Evolutionary conservation across 92 coral and sea anemone species (phyloP).

Genomic region (Chrysogorgia sp.): DNA sequence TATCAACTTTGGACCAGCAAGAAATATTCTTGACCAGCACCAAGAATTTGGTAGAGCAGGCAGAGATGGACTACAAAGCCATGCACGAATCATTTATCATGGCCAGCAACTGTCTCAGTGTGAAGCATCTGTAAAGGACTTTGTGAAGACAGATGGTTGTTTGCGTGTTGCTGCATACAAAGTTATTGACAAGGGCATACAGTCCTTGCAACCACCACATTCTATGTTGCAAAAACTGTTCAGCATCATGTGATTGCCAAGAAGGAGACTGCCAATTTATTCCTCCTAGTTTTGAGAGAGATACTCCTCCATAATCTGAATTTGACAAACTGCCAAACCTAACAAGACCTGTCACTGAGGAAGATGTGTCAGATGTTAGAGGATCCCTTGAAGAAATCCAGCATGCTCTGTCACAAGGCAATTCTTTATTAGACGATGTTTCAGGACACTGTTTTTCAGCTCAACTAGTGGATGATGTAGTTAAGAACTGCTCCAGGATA

Average conservation of each 20-base stretch:
- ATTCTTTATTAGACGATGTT: slow-evolving; percentile 12
- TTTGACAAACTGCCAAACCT: not conserved
- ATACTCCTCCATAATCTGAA: slow-evolving; percentile 17
- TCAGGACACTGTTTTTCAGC: slow-evolving; percentile 53
- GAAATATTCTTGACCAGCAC: slow-evolving; percentile 47
- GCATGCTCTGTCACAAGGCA: not conserved
- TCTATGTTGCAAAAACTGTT: slow-evolving; percentile 44
- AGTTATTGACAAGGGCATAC: slow-evolving; percentile 20
- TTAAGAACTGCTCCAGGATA: slow-evolving; percentile 37
- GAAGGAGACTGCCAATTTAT: too few relatives aligned
- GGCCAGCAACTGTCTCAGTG: slow-evolving; percentile 49
- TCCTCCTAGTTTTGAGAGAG: slow-evolving; percentile 10
- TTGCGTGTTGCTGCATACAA: slow-evolving; percentile 42
- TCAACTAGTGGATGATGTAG: slow-evolving; percentile 47
- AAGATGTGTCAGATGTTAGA: slow-evolving; percentile 14
- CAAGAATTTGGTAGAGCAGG: slow-evolving; percentile 61
- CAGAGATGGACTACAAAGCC: slow-evolving; percentile 28
- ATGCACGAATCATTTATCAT: slow-evolving; percentile 32
- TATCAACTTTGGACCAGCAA: slow-evolving; percentile 50
- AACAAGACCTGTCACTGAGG: slow-evolving; percentile 42
- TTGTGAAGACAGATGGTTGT: slow-evolving; percentile 39
- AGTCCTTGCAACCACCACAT: slow-evolving; percentile 32
- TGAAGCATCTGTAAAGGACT: slow-evolving; percentile 34
- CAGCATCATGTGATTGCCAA: slow-evolving; percentile 52
- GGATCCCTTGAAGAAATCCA: slow-evolving; percentile 47